Evolutionary conservation across 2,113 vertebrate genomes (phyloP).

Genomic region (Erinaceus europaeus): DNA sequence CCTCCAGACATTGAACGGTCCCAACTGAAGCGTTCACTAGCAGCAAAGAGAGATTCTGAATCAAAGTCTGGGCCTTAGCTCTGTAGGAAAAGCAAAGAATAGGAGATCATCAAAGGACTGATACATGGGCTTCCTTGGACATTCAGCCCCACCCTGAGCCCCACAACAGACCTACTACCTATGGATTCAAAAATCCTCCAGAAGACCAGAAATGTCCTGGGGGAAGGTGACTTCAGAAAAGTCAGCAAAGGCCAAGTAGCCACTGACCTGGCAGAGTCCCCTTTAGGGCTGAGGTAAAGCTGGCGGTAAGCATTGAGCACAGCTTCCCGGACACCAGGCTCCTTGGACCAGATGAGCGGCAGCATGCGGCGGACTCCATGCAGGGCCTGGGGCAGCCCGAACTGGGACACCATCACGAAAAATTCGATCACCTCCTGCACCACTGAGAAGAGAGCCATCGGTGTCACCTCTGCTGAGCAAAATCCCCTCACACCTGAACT

Average conservation of each 20-base stretch:
- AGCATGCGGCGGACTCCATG: conserved; percentile 93
- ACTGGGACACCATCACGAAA: conserved; percentile 92
- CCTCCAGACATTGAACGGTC: conserved; percentile 93
- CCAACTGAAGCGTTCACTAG: conserved; percentile 91
- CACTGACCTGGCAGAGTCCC: conserved; percentile 87
- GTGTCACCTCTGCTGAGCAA: too few relatives aligned
- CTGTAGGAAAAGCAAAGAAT: conserved; percentile 74
- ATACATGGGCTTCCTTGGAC: too few relatives aligned
- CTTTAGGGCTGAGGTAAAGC: conserved; percentile 89
- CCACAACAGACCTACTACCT: too few relatives aligned
- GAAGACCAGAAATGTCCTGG: background rate
- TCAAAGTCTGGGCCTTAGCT: conserved; percentile 87
- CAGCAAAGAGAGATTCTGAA: conserved; percentile 90
- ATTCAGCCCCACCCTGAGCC: too few relatives aligned
- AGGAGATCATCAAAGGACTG: background rate
- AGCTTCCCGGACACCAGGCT: conserved; percentile 91
- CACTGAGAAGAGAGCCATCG: conserved; percentile 81
- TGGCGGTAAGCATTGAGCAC: conserved; percentile 93
- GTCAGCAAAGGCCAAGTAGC: background rate
- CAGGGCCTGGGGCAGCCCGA: conserved; percentile 91
- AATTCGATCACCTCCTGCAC: conserved; percentile 97
- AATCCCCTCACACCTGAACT: background rate
- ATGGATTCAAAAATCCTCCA: background rate
- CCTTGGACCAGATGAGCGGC: conserved; percentile 94
- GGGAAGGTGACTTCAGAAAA: background rate